Evolutionary conservation across 2,797 vertebrate genomes (phyloP).

Genomic region (Cirrhinus molitorella): DNA sequence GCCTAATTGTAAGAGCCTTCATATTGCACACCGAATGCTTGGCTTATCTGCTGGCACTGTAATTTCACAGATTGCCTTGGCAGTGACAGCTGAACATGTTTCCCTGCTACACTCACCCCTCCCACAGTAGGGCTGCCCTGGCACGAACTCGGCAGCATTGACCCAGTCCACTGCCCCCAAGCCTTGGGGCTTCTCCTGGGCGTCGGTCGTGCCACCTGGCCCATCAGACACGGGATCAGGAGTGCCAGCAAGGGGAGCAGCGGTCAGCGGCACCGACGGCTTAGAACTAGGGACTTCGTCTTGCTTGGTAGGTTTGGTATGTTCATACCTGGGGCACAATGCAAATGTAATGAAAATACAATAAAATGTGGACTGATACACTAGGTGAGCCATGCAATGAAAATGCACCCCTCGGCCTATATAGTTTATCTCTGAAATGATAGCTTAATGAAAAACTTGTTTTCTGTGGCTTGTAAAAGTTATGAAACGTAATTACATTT

Average conservation of each 20-base stretch:
- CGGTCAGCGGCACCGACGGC: conserved; percentile 74
- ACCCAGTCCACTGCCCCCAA: conserved; percentile 91
- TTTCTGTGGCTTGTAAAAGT: background rate
- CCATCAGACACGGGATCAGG: conserved; percentile 76
- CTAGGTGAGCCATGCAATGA: background rate
- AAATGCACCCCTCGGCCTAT: background rate
- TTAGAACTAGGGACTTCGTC: conserved; percentile 82
- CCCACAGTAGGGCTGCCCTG: conserved; percentile 96
- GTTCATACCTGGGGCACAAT: conserved; percentile 85
- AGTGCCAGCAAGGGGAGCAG: conserved; percentile 75
- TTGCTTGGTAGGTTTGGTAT: conserved; percentile 89
- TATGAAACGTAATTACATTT: background rate
- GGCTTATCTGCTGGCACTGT: background rate
- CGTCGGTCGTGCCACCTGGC: conserved; percentile 60
- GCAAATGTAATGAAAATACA: conserved; percentile 19
- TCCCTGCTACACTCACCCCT: conserved; percentile 83
- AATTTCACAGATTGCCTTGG: conserved; percentile 12
- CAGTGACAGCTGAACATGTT: background rate
- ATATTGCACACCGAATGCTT: background rate
- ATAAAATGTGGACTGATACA: background rate
- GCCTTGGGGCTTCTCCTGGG: conserved; percentile 64
- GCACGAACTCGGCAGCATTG: conserved; percentile 96
- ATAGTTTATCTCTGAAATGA: background rate
- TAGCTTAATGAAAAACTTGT: background rate
- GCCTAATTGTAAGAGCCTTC: background rate